phyloP scores from a whole-genome alignment of 2,797 vertebrate genomes.

The Amphiprion clarkii region DNA sequence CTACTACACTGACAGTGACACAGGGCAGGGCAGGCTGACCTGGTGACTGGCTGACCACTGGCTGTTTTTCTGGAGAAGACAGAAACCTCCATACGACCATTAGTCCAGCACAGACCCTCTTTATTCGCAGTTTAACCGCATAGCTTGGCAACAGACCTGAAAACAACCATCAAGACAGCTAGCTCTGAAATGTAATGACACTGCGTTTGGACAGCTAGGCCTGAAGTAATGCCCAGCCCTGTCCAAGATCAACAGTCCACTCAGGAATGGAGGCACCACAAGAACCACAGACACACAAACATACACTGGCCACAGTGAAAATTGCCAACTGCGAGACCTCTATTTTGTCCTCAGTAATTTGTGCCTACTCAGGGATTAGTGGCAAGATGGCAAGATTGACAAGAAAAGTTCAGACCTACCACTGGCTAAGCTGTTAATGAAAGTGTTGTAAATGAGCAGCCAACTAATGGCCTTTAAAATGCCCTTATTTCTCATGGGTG shows the following conservation, averaged over 20 bases:
- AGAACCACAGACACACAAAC: slow-evolving; percentile 61
- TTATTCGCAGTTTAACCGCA: slow-evolving; percentile 17
- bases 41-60: slow-evolving; percentile 41
- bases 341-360: slow-evolving; percentile 52
- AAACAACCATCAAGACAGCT: slow-evolving; percentile 47
- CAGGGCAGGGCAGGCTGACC: slow-evolving; percentile 38
- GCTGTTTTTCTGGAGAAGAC: slow-evolving; percentile 31
- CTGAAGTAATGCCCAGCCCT: slow-evolving; percentile 64
- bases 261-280: slow-evolving; percentile 69
- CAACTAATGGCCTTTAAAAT: slow-evolving; percentile 41
- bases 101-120: slow-evolving; percentile 29
- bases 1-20: slow-evolving; percentile 32
- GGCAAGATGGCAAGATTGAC: slow-evolving; percentile 46
- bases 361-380: slow-evolving; percentile 43
- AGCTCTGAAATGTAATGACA: slow-evolving; percentile 55
- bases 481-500: slow-evolving; percentile 26
- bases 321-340: slow-evolving; percentile 23
- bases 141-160: slow-evolving; percentile 50
- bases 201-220: slow-evolving; percentile 51
- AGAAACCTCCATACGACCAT: slow-evolving; percentile 24
- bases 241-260: slow-evolving; percentile 78
- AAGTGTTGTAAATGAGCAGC: slow-evolving; percentile 44
- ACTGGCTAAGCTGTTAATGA: slow-evolving; percentile 56
- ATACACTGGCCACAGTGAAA: slow-evolving; percentile 40
- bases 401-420: slow-evolving; percentile 38